Conservation (phyloP, 2,888 invertebrate species). For the Epinotia ramella region DNA sequence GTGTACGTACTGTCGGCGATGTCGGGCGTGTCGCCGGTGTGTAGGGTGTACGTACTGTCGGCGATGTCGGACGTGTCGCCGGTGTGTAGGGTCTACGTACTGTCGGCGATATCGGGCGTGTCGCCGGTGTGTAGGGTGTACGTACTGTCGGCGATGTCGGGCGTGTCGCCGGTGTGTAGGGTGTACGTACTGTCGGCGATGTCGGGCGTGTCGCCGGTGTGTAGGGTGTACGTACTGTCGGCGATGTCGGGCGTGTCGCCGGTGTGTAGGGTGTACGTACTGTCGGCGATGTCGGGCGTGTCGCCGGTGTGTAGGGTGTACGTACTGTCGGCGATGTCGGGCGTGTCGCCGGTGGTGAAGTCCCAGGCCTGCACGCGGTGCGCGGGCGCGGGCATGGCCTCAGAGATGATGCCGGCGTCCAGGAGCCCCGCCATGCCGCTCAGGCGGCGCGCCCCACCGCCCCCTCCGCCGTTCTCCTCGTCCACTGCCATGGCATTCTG, state of each 20-base stretch:
- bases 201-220: too few species aligned
- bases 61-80: too few species aligned
- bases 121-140: too few species aligned
- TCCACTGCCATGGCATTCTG: conserved; percentile 82
- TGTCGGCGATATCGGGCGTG: too few species aligned
- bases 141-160: too few species aligned
- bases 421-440: conserved; percentile 73
- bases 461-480: conserved; percentile 62
- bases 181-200: too few species aligned
- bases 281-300: conserved; percentile 85
- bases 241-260: too few species aligned
- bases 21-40: conserved; percentile 69
- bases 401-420: conserved; percentile 78
- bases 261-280: conserved; percentile 69
- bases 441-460: conserved; percentile 59
- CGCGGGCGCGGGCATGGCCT: conserved; percentile 87
- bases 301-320: conserved; percentile 81
- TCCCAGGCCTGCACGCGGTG: conserved; percentile 95
- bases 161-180: too few species aligned
- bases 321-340: conserved; percentile 90
- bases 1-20: conserved; percentile 78
- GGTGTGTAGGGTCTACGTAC: too few species aligned
- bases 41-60: too few species aligned
- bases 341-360: conserved; percentile 89
- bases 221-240: too few species aligned